phyloP scores from a whole-genome alignment of 2,797 vertebrate genomes.

The Lycodopsis pacificus region DNA sequence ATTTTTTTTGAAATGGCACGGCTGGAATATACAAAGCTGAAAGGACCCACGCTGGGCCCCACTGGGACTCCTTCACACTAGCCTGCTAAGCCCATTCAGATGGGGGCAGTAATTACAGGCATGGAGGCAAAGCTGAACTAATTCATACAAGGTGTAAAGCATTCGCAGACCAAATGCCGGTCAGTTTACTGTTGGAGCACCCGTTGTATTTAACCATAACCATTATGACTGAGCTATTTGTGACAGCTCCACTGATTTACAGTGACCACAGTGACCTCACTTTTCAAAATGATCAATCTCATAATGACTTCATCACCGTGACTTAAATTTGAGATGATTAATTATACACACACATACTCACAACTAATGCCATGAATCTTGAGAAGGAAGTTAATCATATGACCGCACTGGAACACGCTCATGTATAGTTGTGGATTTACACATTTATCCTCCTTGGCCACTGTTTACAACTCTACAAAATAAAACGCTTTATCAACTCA shows the following conservation, averaged over 20 bases:
- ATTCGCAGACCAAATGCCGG: slow-evolving; percentile 64
- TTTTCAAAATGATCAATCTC: slow-evolving; percentile 53
- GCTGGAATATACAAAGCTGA: slow-evolving; percentile 82
- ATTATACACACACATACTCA: slow-evolving; percentile 41
- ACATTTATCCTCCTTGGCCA: not conserved
- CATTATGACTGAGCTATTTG: slow-evolving; percentile 55
- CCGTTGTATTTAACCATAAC: slow-evolving; percentile 51
- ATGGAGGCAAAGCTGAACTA: slow-evolving; percentile 79
- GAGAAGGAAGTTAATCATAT: slow-evolving; percentile 33
- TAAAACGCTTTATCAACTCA: slow-evolving; percentile 1
- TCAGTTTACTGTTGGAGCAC: slow-evolving; percentile 61
- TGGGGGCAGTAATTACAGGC: slow-evolving; percentile 83
- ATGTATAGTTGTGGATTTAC: not conserved
- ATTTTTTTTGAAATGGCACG: slow-evolving; percentile 80
- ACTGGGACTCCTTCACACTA: slow-evolving; percentile 79
- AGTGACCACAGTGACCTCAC: slow-evolving; percentile 34
- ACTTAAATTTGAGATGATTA: slow-evolving; percentile 51
- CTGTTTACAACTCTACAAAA: not conserved
- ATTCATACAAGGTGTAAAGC: slow-evolving; percentile 82
- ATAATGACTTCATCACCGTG: slow-evolving; percentile 34
- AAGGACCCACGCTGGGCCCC: slow-evolving; percentile 83
- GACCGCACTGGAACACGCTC: not conserved
- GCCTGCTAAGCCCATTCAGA: slow-evolving; percentile 82
- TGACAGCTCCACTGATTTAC: slow-evolving; percentile 50
- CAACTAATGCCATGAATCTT: slow-evolving; percentile 12